Evolutionary conservation across 1,140 invertebrate genomes (phyloP), one percentile per base, ranked within the genome.

Genomic region (Micrasema longulum): DNA sequence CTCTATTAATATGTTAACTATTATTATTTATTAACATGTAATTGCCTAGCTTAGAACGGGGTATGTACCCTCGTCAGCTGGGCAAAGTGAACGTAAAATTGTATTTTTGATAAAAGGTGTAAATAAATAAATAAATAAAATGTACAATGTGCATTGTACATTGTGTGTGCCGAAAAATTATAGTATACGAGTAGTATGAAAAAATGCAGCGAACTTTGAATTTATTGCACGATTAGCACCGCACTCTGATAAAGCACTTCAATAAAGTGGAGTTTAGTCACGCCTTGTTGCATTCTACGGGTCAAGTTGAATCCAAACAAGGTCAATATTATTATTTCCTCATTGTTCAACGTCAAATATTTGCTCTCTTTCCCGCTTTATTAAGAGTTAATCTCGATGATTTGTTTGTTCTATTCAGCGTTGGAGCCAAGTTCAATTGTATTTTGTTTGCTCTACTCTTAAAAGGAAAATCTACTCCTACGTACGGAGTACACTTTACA

Each of bases 251-350:
- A n/a, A n/a, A n/a, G n/a, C n/a, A 16, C 43, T 14, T 5, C 43
- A 5, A 16, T 31, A 31, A 31, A 31, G 2, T 31, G 26, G 2
- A 31, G 26, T 31, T 16, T n/a, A 23, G 35, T 35, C 52, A 31
- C 26, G 26, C 26, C 52, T n/a, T 7, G n/a, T 1, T 43, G 36
- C 55, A 60, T 60, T 60, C 55, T 31, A 43, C 16, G 20, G 55
- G 55, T 60, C 35, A 20, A 38, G 36, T 60, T 60, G 22, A 1
- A 41, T 43, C 5, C 12, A 3, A 43, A 60, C 20, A 22, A 60
- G 55, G 52, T 14, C 26, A 55, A 26, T 11, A 41, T 9, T 41
- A 16, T 57, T 57, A 38, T 35, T 53, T 53, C 31, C 14, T 60
- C 9, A 14, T 14, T 38, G 36, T 41, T 60, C 36, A 7, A 38